These are phyloP conservation scores for Dryoscopus gambensis DNA, from an alignment of 2,113 vertebrate species.

Conservation along the genomic window DNA sequence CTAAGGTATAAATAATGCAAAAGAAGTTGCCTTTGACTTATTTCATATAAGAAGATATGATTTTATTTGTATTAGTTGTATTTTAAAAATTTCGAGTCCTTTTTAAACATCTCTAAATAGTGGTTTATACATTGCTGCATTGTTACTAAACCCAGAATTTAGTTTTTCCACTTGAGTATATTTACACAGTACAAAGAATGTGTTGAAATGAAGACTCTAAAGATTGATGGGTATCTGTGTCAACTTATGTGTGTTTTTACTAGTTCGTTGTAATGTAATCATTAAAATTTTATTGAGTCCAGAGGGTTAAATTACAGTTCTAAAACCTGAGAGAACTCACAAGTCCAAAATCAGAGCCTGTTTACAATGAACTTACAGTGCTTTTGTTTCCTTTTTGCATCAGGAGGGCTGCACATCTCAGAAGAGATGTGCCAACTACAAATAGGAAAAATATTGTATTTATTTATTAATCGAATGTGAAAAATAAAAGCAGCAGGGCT, in stretches of 20 bases:
- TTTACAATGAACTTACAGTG: background rate
- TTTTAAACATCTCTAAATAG: background rate
- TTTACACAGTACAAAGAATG: background rate
- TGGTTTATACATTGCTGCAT: background rate
- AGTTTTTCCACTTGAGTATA: background rate
- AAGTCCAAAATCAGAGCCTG: background rate
- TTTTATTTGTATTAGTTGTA: background rate
- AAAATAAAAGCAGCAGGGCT: background rate
- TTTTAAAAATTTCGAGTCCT: background rate
- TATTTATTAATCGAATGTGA: constrained; percentile 31
- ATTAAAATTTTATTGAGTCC: background rate
- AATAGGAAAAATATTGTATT: background rate
- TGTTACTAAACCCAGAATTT: background rate
- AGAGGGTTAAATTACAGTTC: background rate
- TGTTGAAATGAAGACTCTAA: background rate
- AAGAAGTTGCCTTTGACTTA: background rate
- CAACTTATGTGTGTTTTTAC: background rate
- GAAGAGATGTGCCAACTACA: background rate
- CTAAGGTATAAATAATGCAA: background rate
- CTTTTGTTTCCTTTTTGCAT: background rate
- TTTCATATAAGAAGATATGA: background rate
- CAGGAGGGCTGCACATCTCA: background rate
- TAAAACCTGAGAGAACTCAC: background rate
- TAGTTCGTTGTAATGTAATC: background rate
- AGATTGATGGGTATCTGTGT: background rate